Percentiles rank a stretch among this genome's conserved stretches.
Evolutionary conservation across 2,113 vertebrate genomes (phyloP).

Genomic region (Sitta europaea): DNA sequence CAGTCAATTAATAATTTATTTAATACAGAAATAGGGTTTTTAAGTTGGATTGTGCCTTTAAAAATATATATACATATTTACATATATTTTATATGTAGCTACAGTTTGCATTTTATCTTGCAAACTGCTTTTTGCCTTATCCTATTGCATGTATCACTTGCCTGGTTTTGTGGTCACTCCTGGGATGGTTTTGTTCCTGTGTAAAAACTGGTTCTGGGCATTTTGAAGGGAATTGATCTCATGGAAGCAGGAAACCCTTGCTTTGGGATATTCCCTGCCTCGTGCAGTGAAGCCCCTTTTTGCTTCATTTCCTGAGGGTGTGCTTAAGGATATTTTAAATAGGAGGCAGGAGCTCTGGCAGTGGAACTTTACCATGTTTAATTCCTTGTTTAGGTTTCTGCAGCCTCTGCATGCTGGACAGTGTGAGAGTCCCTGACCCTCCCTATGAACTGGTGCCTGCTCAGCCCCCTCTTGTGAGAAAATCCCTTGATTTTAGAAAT

Average conservation of each 20-base stretch:
- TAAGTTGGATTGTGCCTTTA: background rate
- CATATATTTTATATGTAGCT: fast-evolving
- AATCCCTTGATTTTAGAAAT: background rate
- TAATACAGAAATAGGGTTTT: background rate
- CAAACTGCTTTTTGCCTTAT: background rate
- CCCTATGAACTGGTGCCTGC: background rate
- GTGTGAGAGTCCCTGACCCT: background rate
- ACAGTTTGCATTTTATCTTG: background rate
- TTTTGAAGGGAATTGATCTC: background rate
- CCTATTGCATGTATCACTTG: background rate
- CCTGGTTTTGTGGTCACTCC: background rate
- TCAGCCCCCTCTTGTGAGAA: background rate
- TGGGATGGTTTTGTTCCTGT: background rate
- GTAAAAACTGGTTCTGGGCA: background rate
- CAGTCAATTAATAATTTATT: background rate
- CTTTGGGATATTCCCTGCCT: background rate
- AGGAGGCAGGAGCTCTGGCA: background rate
- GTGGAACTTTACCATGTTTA: background rate
- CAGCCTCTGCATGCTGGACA: background rate
- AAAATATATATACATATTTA: background rate
- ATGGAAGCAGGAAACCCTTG: background rate
- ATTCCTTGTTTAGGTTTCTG: background rate
- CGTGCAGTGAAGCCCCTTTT: background rate
- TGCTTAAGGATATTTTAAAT: background rate
- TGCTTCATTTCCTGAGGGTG: background rate